A percentile compares a stretch with the other conserved stretches of the same genome.
These are phyloP conservation scores for Diaphora mendica DNA, from an alignment of 2,888 invertebrate species.

Conservation along the genomic window DNA sequence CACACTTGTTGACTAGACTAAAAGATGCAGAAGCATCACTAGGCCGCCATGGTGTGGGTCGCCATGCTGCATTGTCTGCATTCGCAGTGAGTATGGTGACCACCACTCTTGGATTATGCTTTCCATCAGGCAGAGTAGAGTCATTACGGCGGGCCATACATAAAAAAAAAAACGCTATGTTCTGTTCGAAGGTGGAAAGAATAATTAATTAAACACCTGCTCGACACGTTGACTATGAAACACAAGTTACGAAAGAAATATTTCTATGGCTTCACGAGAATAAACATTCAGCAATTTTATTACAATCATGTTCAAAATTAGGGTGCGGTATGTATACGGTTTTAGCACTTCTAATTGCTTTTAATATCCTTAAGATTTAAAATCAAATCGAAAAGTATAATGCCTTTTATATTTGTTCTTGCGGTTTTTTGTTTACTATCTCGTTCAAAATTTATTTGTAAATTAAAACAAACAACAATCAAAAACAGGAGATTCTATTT, in stretches of 20 bases:
- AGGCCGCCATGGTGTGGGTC: too few relatives aligned
- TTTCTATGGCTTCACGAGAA: constrained; percentile 46
- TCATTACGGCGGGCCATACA: too few relatives aligned
- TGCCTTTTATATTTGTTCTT: background rate
- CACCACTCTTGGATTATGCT: too few relatives aligned
- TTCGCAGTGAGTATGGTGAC: too few relatives aligned
- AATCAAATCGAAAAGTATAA: background rate
- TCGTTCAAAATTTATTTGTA: too few relatives aligned
- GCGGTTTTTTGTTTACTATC: background rate
- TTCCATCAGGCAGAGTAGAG: too few relatives aligned
- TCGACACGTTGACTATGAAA: constrained; percentile 51
- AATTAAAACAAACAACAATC: too few relatives aligned
- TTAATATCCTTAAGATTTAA: background rate
- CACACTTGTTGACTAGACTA: too few relatives aligned
- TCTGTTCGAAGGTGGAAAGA: constrained; percentile 49
- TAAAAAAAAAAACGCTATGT: too few relatives aligned
- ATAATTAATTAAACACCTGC: constrained; percentile 71
- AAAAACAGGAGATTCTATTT: background rate
- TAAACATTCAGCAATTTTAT: constrained; percentile 30
- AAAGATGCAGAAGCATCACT: too few relatives aligned
- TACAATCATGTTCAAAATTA: constrained; percentile 31
- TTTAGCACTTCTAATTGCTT: background rate
- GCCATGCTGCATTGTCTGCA: too few relatives aligned
- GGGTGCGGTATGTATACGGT: background rate
- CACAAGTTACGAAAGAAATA: constrained; percentile 53